These are phyloP conservation scores for Phallusia fumigata DNA, from an alignment of 23 tunicate species.

Conservation along the genomic window DNA sequence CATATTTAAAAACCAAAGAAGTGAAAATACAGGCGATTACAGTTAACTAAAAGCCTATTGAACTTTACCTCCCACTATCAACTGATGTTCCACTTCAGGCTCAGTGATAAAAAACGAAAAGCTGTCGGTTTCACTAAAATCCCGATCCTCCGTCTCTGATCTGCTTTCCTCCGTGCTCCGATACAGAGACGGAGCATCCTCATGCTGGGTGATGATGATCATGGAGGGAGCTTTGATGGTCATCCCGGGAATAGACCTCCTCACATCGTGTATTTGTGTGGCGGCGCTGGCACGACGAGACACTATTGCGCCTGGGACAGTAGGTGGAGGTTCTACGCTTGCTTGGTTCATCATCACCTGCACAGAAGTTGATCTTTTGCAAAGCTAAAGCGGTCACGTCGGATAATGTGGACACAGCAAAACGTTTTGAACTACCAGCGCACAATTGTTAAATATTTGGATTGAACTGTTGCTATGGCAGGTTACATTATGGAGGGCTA, in stretches of 20 bases:
- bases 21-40: too few species aligned
- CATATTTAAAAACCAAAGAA: too few species aligned
- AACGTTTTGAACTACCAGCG: too few species aligned
- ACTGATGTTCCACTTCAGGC: slow-evolving; percentile 48
- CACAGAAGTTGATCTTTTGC: background rate
- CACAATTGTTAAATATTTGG: too few species aligned
- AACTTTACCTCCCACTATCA: slow-evolving; percentile 20
- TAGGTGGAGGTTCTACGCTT: background rate
- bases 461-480: too few species aligned
- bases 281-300: slow-evolving; percentile 16
- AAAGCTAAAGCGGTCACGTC: too few species aligned
- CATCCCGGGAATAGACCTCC: background rate
- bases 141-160: slow-evolving; percentile 74
- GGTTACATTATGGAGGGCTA: too few species aligned
- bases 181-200: slow-evolving; percentile 34
- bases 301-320: background rate
- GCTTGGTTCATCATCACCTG: slow-evolving; percentile 46
- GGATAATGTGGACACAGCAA: too few species aligned
- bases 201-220: slow-evolving; percentile 66
- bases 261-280: slow-evolving; percentile 16
- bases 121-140: slow-evolving; percentile 69
- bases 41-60: too few species aligned
- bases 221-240: slow-evolving; percentile 31
- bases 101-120: slow-evolving; percentile 59
- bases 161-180: slow-evolving; percentile 60